Evolutionary conservation across 2,113 vertebrate genomes (phyloP), one percentile per base, ranked within the genome.

Genomic region (Melanostigma gelatinosum): DNA sequence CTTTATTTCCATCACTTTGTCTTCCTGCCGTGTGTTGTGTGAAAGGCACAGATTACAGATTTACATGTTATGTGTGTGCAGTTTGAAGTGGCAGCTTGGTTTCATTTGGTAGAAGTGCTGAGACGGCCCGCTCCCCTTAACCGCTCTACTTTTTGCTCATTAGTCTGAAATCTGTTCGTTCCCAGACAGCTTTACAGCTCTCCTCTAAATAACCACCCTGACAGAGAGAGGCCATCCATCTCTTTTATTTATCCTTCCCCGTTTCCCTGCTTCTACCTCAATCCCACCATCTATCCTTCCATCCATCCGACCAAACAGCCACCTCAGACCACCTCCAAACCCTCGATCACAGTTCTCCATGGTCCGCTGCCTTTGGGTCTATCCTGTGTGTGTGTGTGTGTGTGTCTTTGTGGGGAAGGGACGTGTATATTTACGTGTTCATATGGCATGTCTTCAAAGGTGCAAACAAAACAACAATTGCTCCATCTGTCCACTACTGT

Each of bases 101-200:
- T 91, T 91, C 80, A 89, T 90, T 87, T 87, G 81, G 60, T 79
- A 71, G 77, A 87, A 88, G 77, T 84, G 87, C 84, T 88, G 82
- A 84, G 84, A 78, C 67, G 81, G 75, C 86, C 87, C 67, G 68
- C 76, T 88, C 75, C 46, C 75, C 77, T 72, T 91, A 86, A 84
- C 84, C 77, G 78, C 72, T 65, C 71, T 75, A 75, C 85, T 87
- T 90, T 91, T 83, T 93, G 89, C 89, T 92, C 91, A 94, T 94
- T 94, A 93, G 91, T 92, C 88, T 92, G 89, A 94, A 93, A 94
- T 94, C 93, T 93, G 93, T 92, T 93, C 88, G 77, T 92, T 91
- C 88, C 80, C 79, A 83, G 89, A 94, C 91, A 94, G 93, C 80
- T 94, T 94, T 93, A 93, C 82, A 85, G 88, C 91, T 52, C 77